Evolutionary conservation across 2,797 vertebrate species (phyloP), one percentile per base, ranked within the genome.

Genomic region (Poecile montanus): DNA sequence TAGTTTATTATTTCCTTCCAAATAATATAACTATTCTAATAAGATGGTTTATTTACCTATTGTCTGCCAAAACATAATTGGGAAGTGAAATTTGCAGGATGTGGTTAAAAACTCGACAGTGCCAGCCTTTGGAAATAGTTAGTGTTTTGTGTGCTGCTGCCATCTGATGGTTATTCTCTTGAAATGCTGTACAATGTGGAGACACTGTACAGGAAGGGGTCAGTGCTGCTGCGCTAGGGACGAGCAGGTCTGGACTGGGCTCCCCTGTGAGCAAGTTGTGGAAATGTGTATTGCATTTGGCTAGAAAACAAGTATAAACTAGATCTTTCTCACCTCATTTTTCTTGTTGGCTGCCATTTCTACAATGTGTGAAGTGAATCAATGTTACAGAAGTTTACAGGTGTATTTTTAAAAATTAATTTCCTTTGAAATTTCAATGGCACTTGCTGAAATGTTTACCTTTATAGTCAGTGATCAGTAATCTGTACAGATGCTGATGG

Each of bases 71-170:
- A 72, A 61, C 42, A 34, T 25, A 8, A 51, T 48, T 40, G 47
- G 45, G 81, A 91, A 86, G 77, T 22, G 21, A 47, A 53, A 50
- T 78, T 38, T 75, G 36, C 29, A 8, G 36, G 40, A 29, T 11
- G 1, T 9, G 2, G 6, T 13, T 54, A 45, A 78, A 81, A 92
- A 3, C 16, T 15, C 3, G 6, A 16, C 53, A 29, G 21, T 34
- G 22, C 13, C 7, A 45, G 13, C 19, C 38, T 85, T 56, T 9
- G 20, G 54, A 63, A 90, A 42, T 4, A 9, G 6, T 34, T 57
- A 54, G 79, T 95, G 89, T 45, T 96, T 95, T 96, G 50, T 97
- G 78, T 87, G 61, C 95, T 97, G 93, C 98, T 98, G 97, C 97
- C 97, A 97, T 95, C 98, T 98, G 87, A 91, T 96, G 98, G 21